Conservation (phyloP, 2,888 invertebrate genomes). For the Lasius platythorax region DNA sequence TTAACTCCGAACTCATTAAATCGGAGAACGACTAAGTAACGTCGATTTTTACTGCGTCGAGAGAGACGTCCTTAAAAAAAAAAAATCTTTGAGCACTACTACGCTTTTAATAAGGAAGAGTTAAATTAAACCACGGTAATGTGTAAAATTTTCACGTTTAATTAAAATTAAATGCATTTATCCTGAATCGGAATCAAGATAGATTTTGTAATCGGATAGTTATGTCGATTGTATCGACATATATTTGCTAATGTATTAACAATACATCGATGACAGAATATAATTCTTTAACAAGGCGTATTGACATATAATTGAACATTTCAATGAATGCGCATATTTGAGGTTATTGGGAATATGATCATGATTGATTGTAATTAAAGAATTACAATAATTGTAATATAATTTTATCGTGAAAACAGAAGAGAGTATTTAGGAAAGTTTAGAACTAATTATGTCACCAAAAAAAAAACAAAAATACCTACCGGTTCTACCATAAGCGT, state of each 20-base stretch:
- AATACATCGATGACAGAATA: slow-evolving; percentile 11
- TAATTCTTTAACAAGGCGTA: background rate
- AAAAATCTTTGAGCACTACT: background rate
- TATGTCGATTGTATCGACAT: background rate
- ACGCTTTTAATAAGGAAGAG: background rate
- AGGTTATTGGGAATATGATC: background rate
- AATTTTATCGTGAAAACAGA: background rate
- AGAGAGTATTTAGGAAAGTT: slow-evolving; percentile 21
- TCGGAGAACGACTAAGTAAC: background rate
- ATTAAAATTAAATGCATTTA: background rate
- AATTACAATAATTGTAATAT: background rate
- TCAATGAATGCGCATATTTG: background rate
- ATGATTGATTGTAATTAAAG: background rate
- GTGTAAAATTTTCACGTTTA: background rate
- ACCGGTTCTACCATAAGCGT: background rate
- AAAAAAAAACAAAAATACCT: background rate
- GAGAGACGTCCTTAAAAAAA: background rate
- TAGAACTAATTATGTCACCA: background rate
- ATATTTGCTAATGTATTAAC: background rate
- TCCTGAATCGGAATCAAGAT: slow-evolving; percentile 1
- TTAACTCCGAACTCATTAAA: background rate
- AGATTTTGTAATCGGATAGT: slow-evolving; percentile 30
- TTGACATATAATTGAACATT: background rate
- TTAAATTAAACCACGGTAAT: background rate
- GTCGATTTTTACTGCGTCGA: slow-evolving; percentile 15